phyloP scores from a whole-genome alignment of 2,113 vertebrate species.

The Phocoena phocoena region DNA sequence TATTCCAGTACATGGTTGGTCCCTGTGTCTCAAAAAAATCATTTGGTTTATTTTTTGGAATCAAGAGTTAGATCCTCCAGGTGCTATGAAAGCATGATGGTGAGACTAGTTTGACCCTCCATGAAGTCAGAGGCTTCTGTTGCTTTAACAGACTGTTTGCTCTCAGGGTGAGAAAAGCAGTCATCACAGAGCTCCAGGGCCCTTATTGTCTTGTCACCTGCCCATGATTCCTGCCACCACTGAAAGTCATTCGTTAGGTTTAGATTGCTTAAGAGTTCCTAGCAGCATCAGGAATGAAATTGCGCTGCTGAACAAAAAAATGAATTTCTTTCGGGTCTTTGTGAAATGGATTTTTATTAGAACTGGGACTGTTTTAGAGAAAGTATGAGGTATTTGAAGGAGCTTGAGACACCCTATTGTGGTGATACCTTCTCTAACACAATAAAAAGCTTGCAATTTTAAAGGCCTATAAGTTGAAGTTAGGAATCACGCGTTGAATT shows the following conservation, averaged over 20 bases:
- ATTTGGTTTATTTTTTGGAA: not conserved
- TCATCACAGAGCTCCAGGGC: not conserved
- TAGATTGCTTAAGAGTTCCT: not conserved
- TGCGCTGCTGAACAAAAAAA: not conserved
- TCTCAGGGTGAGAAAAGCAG: not conserved
- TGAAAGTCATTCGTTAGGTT: not conserved
- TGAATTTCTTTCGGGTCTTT: not conserved
- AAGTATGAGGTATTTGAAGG: not conserved
- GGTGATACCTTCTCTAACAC: not conserved
- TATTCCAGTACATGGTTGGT: not conserved
- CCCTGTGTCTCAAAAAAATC: not conserved
- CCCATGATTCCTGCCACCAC: not conserved
- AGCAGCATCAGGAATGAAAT: not conserved
- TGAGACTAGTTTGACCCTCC: not conserved
- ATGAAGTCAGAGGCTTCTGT: accelerated
- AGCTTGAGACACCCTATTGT: not conserved
- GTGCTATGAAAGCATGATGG: not conserved
- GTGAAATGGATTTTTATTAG: not conserved
- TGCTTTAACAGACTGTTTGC: not conserved
- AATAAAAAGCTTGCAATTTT: not conserved
- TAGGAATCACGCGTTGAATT: not conserved
- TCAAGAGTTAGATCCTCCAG: not conserved
- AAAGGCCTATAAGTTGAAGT: not conserved
- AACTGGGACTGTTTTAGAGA: not conserved
- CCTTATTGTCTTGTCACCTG: not conserved